phyloP scores from a whole-genome alignment of 2,797 vertebrate species.

The Eulemur rubriventer region DNA sequence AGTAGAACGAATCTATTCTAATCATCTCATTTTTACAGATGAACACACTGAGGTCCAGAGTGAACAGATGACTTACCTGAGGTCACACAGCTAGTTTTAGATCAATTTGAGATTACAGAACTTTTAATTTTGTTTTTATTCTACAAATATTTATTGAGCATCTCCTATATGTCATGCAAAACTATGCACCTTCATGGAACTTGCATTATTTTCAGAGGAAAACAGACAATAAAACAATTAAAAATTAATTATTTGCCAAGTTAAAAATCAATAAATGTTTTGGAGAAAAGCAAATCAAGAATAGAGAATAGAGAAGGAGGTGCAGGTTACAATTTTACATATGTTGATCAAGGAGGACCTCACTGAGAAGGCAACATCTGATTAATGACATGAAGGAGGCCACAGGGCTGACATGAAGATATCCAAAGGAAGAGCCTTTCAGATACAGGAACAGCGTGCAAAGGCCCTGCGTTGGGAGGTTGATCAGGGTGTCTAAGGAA shows the following conservation, averaged over 20 bases:
- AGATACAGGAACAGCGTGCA: not conserved
- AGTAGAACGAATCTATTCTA: not conserved
- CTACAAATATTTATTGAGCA: not conserved
- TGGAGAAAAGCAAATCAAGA: not conserved
- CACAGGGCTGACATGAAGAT: not conserved
- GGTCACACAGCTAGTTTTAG: not conserved
- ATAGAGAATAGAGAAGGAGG: not conserved
- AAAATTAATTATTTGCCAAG: not conserved
- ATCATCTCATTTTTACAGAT: not conserved
- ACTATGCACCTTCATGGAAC: not conserved
- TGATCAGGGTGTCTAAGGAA: not conserved
- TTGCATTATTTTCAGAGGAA: not conserved
- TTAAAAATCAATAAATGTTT: not conserved
- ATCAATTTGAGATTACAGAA: not conserved
- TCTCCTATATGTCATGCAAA: not conserved
- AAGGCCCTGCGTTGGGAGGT: not conserved
- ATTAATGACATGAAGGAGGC: not conserved
- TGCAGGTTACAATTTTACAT: not conserved
- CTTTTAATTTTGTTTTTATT: conserved; percentile 1
- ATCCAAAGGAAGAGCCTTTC: not conserved
- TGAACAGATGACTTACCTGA: not conserved
- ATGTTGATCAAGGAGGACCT: not conserved
- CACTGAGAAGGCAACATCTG: not conserved
- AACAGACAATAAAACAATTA: not conserved
- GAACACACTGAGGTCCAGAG: not conserved